Conservation (phyloP, 1,140 invertebrate genomes). For the Sycobia sp. region DNA sequence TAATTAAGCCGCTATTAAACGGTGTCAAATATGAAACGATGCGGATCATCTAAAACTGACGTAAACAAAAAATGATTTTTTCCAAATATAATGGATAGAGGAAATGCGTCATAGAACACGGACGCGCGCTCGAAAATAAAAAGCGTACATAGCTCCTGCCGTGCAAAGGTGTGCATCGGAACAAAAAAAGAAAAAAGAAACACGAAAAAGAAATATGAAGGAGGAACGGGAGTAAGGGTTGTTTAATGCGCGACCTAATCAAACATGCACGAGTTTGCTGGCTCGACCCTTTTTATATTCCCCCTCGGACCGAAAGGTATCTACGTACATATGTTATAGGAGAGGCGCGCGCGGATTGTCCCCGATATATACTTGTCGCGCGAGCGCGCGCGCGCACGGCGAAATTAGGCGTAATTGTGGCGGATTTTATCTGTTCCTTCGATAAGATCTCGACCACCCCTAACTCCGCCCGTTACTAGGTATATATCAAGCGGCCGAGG, state of each 20-base stretch:
- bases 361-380: no score
- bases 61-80: no score
- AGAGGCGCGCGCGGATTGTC: no score
- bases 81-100: no score
- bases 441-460: slow-evolving; percentile 7
- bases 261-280: slow-evolving; percentile 36
- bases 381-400: slow-evolving; percentile 36
- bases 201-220: background rate
- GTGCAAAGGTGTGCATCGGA: background rate
- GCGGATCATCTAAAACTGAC: no score
- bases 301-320: background rate
- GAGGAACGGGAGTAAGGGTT: slow-evolving; percentile 4
- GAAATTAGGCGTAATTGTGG: slow-evolving; percentile 54
- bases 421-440: slow-evolving; percentile 48
- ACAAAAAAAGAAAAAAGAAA: background rate
- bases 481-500: no score
- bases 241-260: slow-evolving; percentile 19
- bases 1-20: no score
- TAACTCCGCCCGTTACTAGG: no score
- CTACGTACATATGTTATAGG: background rate
- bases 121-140: no score
- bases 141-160: no score
- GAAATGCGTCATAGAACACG: no score
- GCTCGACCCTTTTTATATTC: slow-evolving; percentile 7
- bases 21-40: no score